Evolutionary conservation across 2,113 vertebrate genomes (phyloP).

Genomic region (Halcyon senegalensis): DNA sequence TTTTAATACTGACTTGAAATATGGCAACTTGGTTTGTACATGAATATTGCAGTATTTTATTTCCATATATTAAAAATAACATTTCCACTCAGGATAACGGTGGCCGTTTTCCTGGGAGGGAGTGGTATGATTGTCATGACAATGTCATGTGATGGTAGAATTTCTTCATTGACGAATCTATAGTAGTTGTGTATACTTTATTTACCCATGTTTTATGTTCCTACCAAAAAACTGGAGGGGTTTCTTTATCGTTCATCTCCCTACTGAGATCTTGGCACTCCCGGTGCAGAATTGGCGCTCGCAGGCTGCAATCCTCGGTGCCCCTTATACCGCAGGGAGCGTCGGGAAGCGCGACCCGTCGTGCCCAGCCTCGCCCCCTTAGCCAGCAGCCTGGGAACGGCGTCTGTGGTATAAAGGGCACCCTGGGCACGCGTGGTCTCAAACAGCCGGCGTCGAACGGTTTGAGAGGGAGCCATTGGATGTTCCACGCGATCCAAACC

Average conservation of each 20-base stretch:
- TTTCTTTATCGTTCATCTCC: constrained; percentile 44
- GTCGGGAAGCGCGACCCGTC: neutral
- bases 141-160: constrained; percentile 85
- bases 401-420: neutral
- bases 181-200: constrained; percentile 83
- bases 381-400: too few relatives aligned
- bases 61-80: constrained; percentile 79
- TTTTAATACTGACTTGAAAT: constrained; percentile 77
- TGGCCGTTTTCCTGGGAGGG: constrained; percentile 74
- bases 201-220: constrained; percentile 71
- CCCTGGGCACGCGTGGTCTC: neutral
- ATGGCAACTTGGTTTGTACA: constrained; percentile 75
- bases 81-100: constrained; percentile 78
- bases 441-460: neutral
- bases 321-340: neutral
- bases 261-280: constrained; percentile 38
- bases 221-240: constrained; percentile 18
- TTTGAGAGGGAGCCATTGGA: neutral
- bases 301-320: neutral
- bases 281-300: constrained; percentile 21
- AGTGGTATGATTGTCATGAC: constrained; percentile 85
- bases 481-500: neutral
- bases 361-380: too few relatives aligned
- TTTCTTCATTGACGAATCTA: constrained; percentile 83
- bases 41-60: constrained; percentile 81